Evolutionary conservation across 1,140 invertebrate species (phyloP).

Genomic region (Diachasma alloeum): DNA sequence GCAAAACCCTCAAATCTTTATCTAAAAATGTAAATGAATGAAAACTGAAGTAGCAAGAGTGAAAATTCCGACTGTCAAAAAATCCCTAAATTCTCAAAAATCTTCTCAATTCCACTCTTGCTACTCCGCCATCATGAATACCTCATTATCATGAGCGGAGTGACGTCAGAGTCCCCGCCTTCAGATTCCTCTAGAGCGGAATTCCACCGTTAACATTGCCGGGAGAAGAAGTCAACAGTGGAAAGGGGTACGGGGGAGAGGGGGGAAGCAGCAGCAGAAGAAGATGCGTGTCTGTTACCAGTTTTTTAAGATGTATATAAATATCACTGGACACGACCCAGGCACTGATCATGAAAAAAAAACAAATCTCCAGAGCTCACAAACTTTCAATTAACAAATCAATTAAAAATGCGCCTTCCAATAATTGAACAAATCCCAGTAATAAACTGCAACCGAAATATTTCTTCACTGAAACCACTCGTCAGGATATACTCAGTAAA

Average conservation of each 20-base stretch:
- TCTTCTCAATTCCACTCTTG: slow-evolving; percentile 52
- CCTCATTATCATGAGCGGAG: slow-evolving; percentile 79
- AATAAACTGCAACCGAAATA: neutral
- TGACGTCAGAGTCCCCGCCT: slow-evolving; percentile 76
- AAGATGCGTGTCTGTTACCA: slow-evolving; percentile 7
- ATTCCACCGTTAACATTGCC: slow-evolving; percentile 70
- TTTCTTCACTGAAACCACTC: slow-evolving; percentile 14
- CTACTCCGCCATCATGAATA: slow-evolving; percentile 84
- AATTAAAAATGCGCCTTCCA: neutral
- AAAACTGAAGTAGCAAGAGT: slow-evolving; percentile 34
- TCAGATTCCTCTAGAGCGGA: slow-evolving; percentile 76
- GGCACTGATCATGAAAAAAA: neutral
- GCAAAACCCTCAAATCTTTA: neutral
- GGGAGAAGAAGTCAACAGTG: slow-evolving; percentile 25
- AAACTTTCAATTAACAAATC: neutral
- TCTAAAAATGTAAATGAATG: neutral
- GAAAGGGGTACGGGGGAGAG: neutral
- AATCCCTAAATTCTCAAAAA: slow-evolving; percentile 16
- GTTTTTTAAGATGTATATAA: slow-evolving; percentile 11
- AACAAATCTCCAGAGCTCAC: slow-evolving; percentile 1
- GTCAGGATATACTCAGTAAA: neutral
- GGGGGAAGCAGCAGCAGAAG: neutral
- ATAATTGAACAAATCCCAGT: neutral
- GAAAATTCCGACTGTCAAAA: neutral
- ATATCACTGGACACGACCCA: slow-evolving; percentile 14